These are phyloP conservation scores for Malthinus flaveolus DNA, from an alignment of 2,888 invertebrate genomes.

Conservation along the genomic window DNA sequence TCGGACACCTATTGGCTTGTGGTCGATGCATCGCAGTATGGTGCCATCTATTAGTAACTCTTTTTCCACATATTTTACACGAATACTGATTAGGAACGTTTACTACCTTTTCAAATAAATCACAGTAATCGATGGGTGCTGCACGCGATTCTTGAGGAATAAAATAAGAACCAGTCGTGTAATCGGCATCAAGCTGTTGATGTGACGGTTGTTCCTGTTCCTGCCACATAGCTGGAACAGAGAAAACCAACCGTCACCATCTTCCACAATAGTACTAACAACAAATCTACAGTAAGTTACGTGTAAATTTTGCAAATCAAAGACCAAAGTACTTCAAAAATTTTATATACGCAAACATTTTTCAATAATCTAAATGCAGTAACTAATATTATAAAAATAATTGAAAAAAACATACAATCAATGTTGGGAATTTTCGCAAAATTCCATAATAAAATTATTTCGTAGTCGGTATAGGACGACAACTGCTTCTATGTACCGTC, in stretches of 20 bases:
- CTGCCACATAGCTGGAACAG: constrained; percentile 49
- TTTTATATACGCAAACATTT: background rate
- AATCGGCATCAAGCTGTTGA: constrained; percentile 24
- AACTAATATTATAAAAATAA: no score
- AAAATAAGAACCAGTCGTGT: constrained; percentile 6
- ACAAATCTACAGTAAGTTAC: no score
- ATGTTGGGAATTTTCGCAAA: no score
- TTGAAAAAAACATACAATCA: no score
- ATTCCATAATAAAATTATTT: no score
- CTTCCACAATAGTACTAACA: constrained; percentile 23
- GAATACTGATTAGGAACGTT: constrained; percentile 55
- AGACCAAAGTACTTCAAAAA: background rate
- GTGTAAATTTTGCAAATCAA: no score
- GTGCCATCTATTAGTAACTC: constrained; percentile 69
- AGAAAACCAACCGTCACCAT: constrained; percentile 45
- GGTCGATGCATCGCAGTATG: constrained; percentile 68
- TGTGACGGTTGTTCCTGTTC: constrained; percentile 42
- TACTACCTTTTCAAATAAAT: constrained; percentile 45
- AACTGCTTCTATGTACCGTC: background rate
- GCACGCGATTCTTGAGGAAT: constrained; percentile 28
- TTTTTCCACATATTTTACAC: constrained; percentile 67
- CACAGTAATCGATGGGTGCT: constrained; percentile 43
- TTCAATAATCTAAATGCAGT: no score
- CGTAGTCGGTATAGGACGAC: no score
- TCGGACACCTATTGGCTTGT: constrained; percentile 64